These are phyloP conservation scores for Vanessa atalanta DNA, from an alignment of 1,140 invertebrate species.

Conservation along the genomic window DNA sequence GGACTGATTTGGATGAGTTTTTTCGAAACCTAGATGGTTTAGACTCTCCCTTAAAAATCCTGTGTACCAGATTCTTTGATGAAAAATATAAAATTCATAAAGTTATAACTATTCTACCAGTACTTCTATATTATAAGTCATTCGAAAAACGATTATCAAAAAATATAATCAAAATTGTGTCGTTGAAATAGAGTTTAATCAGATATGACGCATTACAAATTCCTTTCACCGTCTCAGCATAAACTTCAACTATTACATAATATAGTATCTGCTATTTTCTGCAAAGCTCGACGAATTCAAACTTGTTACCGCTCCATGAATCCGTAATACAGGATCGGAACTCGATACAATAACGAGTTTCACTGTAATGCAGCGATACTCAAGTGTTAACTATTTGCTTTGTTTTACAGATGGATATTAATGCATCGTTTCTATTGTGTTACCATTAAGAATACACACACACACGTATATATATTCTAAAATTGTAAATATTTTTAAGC, in stretches of 20 bases:
- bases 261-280: conserved; percentile 23
- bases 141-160: not conserved
- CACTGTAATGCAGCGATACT: conserved; percentile 23
- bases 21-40: no score
- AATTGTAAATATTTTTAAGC: not conserved
- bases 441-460: conserved; percentile 5
- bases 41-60: no score
- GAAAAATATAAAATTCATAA: no score
- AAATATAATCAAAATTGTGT: not conserved
- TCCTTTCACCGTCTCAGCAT: not conserved
- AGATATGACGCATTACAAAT: not conserved
- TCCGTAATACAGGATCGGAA: conserved; percentile 15
- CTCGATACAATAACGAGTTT: conserved; percentile 28
- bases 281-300: conserved; percentile 29
- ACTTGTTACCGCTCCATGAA: conserved; percentile 26
- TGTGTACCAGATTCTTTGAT: no score
- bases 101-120: no score
- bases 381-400: conserved; percentile 30
- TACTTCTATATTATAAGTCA: no score
- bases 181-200: not conserved
- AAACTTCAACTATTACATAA: conserved; percentile 8
- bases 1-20: no score
- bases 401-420: conserved; percentile 19
- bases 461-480: not conserved
- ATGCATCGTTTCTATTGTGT: conserved; percentile 19